Percentiles rank a stretch among this genome's conserved stretches.
phyloP scores from a whole-genome alignment of 2,797 vertebrate species.

The Psittacula derbiana region DNA sequence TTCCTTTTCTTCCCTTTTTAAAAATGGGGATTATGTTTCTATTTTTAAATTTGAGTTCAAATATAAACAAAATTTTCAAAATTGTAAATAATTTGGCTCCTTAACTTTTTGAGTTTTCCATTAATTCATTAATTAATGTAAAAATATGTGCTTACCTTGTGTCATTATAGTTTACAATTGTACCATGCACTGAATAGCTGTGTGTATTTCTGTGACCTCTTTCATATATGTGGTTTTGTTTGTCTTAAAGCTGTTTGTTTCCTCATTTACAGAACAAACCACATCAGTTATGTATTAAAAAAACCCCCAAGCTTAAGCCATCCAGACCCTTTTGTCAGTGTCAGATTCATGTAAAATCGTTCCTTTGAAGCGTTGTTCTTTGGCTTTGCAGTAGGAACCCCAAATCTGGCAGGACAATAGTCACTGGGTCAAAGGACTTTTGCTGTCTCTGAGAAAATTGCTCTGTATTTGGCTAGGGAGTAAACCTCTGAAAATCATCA shows the following conservation, averaged over 20 bases:
- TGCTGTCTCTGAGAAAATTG: neutral
- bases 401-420: neutral
- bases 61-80: neutral
- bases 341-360: neutral
- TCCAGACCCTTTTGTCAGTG: neutral
- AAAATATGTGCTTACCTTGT: neutral
- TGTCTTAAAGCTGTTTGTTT: neutral
- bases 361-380: neutral
- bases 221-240: neutral
- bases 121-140: neutral
- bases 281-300: neutral
- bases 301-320: neutral
- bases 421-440: neutral
- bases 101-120: neutral
- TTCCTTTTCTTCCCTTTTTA: neutral
- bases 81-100: fast-evolving
- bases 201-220: neutral
- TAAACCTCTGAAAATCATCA: neutral
- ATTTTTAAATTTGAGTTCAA: neutral
- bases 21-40: neutral
- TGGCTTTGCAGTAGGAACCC: neutral
- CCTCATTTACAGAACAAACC: neutral
- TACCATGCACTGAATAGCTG: neutral
- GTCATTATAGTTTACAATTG: neutral
- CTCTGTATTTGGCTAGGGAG: neutral